Evolutionary conservation across 2,888 invertebrate species (phyloP), one percentile per base, ranked within the genome.

Genomic region (Synergus gifuensis): DNA sequence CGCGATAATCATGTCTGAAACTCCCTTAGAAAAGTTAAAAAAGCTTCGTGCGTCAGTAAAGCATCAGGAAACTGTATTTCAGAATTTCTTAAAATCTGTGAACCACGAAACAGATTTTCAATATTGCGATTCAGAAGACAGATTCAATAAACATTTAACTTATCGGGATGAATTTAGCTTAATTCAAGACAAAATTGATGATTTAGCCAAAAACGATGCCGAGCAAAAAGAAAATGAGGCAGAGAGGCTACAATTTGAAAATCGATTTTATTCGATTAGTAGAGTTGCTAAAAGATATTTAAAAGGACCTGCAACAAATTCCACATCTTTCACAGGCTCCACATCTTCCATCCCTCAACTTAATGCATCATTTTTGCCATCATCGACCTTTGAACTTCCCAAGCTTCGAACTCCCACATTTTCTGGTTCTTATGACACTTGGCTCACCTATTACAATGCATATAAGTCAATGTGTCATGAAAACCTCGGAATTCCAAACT

Each of bases 401-500:
- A 44, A 66, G 42, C 40, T 66, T 44, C 18, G 42, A 42, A 66
- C 66, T 16, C 66, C 66, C 11, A 66, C 42, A 11, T 66, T 66
- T 18, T 16, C 9, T 9, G 66, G 66, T 42, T 42, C 7, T 40
- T 66, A n/a, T 66, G 18, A 66, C 44, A 66, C 66, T 42, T 67
- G 67, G 44, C 44, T 67, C 4, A 18, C 22, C 5, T 67, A 46
- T 46, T 22, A 67, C 14, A 22, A 67, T 22, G 1, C 22, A 7
- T 66, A n/a, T 46, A 67, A 44, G 46, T 67, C 67, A 22, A 64
- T 40, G 64, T 64, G 64, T 16, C 64, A 64, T 16, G 64, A 64
- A 5, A 40, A 64, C 8, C 16, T n/a, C 4, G 11, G 40, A 5
- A 64, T 64, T 64, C n/a, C 40, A n/a, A 16, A 14, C 4, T n/a